These are phyloP conservation scores for Cheilosia impressa DNA, from an alignment of 2,888 invertebrate species.

Conservation along the genomic window DNA sequence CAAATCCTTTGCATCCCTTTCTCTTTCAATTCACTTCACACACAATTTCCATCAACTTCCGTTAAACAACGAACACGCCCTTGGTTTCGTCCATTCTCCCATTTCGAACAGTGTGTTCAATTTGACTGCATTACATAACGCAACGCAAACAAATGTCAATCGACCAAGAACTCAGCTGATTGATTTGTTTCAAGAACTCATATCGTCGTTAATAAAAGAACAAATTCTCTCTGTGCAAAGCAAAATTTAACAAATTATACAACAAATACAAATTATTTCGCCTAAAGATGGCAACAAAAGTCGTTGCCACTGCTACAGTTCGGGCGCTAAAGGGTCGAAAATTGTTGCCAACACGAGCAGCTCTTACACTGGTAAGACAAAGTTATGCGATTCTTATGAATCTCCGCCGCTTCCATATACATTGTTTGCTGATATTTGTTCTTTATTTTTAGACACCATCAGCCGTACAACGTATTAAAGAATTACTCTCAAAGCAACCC, in stretches of 20 bases:
- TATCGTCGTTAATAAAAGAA: background rate
- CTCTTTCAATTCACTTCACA: too few species aligned
- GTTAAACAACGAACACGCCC: background rate
- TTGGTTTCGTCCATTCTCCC: background rate
- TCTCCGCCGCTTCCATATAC: conserved; percentile 31
- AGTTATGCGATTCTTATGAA: conserved; percentile 58
- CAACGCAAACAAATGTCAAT: conserved; percentile 36
- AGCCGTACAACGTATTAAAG: conserved; percentile 93
- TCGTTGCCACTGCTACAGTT: conserved; percentile 94
- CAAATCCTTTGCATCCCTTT: too few species aligned
- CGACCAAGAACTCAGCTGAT: conserved; percentile 44
- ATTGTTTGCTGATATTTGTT: conserved; percentile 33
- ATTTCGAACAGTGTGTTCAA: conserved; percentile 6
- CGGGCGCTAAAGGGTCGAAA: conserved; percentile 92
- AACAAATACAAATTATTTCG: conserved; percentile 40
- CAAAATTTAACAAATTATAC: conserved; percentile 44
- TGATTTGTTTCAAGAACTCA: conserved; percentile 68
- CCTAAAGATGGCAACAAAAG: conserved; percentile 89
- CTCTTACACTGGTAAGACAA: conserved; percentile 87
- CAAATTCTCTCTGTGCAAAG: conserved; percentile 7
- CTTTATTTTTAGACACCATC: conserved; percentile 88
- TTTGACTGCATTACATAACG: background rate
- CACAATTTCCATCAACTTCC: too few species aligned
- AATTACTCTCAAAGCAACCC: conserved; percentile 90
- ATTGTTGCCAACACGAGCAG: conserved; percentile 92